phyloP scores from a whole-genome alignment of 2,888 invertebrate genomes.

The Ariolimax columbianus region DNA sequence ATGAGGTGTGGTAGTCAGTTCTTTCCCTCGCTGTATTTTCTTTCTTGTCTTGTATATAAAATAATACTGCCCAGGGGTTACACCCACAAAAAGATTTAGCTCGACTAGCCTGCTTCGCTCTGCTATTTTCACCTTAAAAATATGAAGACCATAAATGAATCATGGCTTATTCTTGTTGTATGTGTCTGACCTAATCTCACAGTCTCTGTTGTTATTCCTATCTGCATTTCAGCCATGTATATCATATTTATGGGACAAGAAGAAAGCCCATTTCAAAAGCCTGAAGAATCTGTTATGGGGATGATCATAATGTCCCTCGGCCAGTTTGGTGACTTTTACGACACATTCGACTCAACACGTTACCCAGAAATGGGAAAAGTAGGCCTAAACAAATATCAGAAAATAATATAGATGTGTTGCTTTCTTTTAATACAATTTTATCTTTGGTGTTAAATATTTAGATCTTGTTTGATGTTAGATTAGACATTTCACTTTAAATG shows the following conservation, averaged over 20 bases:
- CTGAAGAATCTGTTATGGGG: constrained; percentile 95
- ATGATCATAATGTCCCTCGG: constrained; percentile 99
- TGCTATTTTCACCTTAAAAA: too few relatives aligned
- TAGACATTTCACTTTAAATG: background rate
- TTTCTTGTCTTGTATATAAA: too few relatives aligned
- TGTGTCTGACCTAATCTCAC: background rate
- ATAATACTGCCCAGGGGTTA: too few relatives aligned
- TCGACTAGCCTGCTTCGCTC: too few relatives aligned
- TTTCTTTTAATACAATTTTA: background rate
- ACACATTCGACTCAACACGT: constrained; percentile 91
- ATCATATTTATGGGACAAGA: constrained; percentile 76
- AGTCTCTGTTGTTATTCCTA: background rate
- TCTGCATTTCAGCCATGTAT: constrained; percentile 76
- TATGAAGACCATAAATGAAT: too few relatives aligned
- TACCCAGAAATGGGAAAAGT: constrained; percentile 90
- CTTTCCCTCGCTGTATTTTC: too few relatives aligned
- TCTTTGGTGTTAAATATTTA: constrained; percentile 1
- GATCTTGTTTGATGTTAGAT: background rate
- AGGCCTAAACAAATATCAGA: constrained; percentile 59
- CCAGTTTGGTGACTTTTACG: constrained; percentile 96
- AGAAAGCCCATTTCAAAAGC: constrained; percentile 81
- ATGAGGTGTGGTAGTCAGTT: too few relatives aligned
- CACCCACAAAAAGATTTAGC: too few relatives aligned
- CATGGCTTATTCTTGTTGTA: background rate
- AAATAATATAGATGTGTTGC: background rate